phyloP scores from a whole-genome alignment of 2,888 invertebrate species.

The Sarcophaga carnaria region DNA sequence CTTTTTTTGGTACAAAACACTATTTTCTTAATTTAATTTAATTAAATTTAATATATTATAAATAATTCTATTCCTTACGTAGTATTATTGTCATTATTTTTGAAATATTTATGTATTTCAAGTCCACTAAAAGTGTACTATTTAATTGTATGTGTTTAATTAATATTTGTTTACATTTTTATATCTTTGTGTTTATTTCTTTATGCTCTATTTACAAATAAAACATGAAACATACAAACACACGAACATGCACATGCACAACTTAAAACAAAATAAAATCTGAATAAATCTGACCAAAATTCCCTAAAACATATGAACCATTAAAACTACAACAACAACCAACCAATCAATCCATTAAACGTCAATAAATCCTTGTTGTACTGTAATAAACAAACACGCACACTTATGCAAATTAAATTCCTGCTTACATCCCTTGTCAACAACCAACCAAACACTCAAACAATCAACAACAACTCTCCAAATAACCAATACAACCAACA shows the following conservation, averaged over 20 bases:
- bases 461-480: conserved; percentile 52
- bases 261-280: not conserved
- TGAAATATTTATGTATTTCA: not conserved
- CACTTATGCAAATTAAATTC: not conserved
- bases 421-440: not conserved
- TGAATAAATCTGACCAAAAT: not conserved
- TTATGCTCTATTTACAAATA: conserved; percentile 31
- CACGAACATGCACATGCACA: conserved; percentile 13
- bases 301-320: not conserved
- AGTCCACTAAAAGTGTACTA: not conserved
- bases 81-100: conserved; percentile 3
- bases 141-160: conserved; percentile 9
- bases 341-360: conserved; percentile 10
- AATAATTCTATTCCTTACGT: not conserved
- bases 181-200: conserved; percentile 43
- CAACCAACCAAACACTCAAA: conserved; percentile 23
- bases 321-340: conserved; percentile 15
- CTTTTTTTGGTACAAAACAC: not conserved
- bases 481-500: conserved; percentile 58
- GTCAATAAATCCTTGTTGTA: not conserved
- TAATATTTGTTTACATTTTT: conserved; percentile 52
- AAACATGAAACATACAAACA: conserved; percentile 8
- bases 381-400: too few relatives aligned
- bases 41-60: not conserved
- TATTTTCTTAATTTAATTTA: not conserved